These are phyloP conservation scores for Chromis chromis DNA, from an alignment of 2,797 vertebrate species.

Conservation along the genomic window DNA sequence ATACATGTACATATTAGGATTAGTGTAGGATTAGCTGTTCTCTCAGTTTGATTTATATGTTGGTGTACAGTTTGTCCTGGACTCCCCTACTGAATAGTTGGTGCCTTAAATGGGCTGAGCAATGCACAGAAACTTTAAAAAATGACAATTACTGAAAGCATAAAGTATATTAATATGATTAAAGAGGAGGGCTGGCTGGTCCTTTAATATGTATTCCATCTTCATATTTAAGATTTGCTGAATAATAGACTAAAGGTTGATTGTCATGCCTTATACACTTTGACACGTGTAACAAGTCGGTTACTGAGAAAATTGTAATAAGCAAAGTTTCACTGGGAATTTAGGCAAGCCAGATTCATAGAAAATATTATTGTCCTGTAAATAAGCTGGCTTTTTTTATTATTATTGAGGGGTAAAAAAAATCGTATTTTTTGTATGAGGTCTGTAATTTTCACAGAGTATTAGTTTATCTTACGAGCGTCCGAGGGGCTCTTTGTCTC, in stretches of 20 bases:
- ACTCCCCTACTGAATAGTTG: slow-evolving; percentile 71
- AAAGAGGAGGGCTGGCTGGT: slow-evolving; percentile 43
- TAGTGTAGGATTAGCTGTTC: slow-evolving; percentile 55
- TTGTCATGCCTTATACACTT: slow-evolving; percentile 73
- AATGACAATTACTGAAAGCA: slow-evolving; percentile 43
- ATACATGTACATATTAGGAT: slow-evolving; percentile 74
- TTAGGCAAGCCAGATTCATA: slow-evolving; percentile 76
- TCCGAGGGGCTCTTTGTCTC: slow-evolving; percentile 46
- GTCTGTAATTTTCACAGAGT: slow-evolving; percentile 76
- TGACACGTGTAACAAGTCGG: slow-evolving; percentile 81
- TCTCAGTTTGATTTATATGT: slow-evolving; percentile 48
- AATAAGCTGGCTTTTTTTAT: slow-evolving; percentile 82
- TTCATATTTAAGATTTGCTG: slow-evolving; percentile 73
- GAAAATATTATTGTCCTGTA: slow-evolving; percentile 86
- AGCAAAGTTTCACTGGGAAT: slow-evolving; percentile 79
- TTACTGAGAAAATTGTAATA: slow-evolving; percentile 77
- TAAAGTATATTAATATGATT: slow-evolving; percentile 41
- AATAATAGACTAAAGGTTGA: slow-evolving; percentile 71
- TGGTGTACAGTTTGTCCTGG: slow-evolving; percentile 68
- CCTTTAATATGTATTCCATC: slow-evolving; percentile 57
- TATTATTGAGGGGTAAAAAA: slow-evolving; percentile 44
- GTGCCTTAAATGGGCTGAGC: slow-evolving; percentile 79
- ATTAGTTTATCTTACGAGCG: slow-evolving; percentile 65
- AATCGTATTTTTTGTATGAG: slow-evolving; percentile 81
- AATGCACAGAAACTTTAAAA: slow-evolving; percentile 73